phyloP scores from a whole-genome alignment of 2,797 vertebrate genomes.

The Hippoglossus hippoglossus region DNA sequence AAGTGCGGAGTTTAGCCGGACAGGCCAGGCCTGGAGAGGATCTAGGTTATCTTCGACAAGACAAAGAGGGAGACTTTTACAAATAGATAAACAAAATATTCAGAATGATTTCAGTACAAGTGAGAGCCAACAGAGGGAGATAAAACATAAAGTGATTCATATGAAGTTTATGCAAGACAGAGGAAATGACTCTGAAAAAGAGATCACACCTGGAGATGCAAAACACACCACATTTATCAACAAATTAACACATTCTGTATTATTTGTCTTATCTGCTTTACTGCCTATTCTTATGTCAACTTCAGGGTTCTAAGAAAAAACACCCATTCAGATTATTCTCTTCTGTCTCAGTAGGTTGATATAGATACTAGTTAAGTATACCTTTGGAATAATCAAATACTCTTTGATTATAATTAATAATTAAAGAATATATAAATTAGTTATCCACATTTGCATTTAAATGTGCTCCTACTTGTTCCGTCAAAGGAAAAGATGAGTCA shows the following conservation, averaged over 20 bases:
- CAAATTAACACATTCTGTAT: not conserved
- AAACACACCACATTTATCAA: not conserved
- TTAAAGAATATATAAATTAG: no score
- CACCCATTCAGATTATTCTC: no score
- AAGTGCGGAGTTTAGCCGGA: not conserved
- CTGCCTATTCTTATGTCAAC: no score
- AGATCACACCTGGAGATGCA: slow-evolving; percentile 1
- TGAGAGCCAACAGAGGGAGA: not conserved
- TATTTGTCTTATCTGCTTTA: not conserved
- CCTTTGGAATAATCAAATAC: no score
- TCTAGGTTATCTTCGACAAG: not conserved
- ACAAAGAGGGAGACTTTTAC: not conserved
- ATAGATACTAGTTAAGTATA: no score
- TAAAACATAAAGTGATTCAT: not conserved
- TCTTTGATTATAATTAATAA: no score
- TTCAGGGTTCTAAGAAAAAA: no score
- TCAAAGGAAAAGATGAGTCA: no score
- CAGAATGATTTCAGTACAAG: not conserved
- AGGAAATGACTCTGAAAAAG: slow-evolving; percentile 13
- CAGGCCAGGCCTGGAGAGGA: not conserved
- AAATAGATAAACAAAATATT: not conserved
- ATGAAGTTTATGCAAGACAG: slow-evolving; percentile 22
- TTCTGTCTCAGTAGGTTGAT: no score
- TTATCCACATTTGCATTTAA: no score
- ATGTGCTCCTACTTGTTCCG: no score